Conservation (phyloP, 2,888 invertebrate species). For the Rotaria macrura region DNA sequence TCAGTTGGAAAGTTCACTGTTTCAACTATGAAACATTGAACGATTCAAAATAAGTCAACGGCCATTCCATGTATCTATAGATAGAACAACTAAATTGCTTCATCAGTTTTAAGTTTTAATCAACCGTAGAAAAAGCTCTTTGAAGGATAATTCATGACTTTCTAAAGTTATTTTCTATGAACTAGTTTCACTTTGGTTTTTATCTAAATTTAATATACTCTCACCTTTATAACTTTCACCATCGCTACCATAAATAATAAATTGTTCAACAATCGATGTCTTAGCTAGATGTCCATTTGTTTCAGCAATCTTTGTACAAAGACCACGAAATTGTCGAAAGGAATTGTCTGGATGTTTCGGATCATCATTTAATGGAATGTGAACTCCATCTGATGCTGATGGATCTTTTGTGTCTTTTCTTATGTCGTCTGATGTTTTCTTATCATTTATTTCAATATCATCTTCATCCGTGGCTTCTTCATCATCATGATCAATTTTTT, state of each 20-base stretch:
- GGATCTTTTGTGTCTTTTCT: background rate
- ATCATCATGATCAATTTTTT: background rate
- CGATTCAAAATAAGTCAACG: no score
- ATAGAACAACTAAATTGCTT: no score
- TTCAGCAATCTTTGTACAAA: constrained; percentile 68
- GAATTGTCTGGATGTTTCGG: constrained; percentile 57
- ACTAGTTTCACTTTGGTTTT: no score
- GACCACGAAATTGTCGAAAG: constrained; percentile 64
- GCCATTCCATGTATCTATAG: no score
- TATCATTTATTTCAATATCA: background rate
- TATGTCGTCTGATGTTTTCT: background rate
- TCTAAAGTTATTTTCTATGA: no score
- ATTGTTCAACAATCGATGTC: constrained; percentile 54
- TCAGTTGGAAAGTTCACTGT: no score
- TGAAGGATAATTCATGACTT: no score
- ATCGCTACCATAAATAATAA: constrained; percentile 36
- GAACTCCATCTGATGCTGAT: background rate
- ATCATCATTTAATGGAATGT: background rate
- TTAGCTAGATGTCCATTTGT: constrained; percentile 71
- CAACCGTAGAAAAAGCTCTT: no score
- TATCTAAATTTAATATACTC: background rate
- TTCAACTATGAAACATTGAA: no score
- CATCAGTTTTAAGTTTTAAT: no score
- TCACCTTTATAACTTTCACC: constrained; percentile 41
- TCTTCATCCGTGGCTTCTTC: background rate